Base-by-base conservation (phyloP, 2,113 vertebrate genomes). In the Sitta europaea region DNA sequence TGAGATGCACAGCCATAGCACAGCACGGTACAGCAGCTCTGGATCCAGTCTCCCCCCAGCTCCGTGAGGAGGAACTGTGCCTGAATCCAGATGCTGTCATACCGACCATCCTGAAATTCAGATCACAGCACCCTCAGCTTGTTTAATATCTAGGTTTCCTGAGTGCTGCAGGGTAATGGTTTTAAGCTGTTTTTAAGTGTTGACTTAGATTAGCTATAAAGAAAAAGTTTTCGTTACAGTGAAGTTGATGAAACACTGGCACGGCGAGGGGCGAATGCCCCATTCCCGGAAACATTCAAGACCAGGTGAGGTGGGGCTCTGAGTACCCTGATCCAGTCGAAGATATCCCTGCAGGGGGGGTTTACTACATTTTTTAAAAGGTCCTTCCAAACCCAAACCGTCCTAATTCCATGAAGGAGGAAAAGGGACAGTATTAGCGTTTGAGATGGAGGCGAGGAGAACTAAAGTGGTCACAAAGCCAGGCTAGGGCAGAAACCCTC, bases 21-120 rank as follows among this genome's bases (percentile, higher is more conserved):
- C 67, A 19, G 40, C 3, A 2, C 0, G 0, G 51, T 3, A 6
- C 1, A 2, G 22, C 50, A 55, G 61, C 59, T 57, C 42, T 6
- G 6, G 19, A 13, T 20, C 11, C 14, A 15, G 43, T 6, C 36
- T 59, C 1, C 38, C 47, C 31, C 27, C 67, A 54, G 14, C 58
- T 38, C 9, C 0, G 19, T 5, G 63, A 17, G 3, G 38, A 68
- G 47, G 51, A 43, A 31, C 2, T 5, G 23, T 10, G 38, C 17
- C 9, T 51, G 54, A 28, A 22, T 27, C 29, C 51, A 28, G 59
- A 20, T 28, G 33, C 43, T 29, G 36, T 35, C 42, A 6, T 1
- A 48, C 1, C 0, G 4, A 58, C 14, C 28, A 10, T 4, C 35
- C 88, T 31, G 47, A 36, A 24, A 51, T 3, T 15, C 14, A 11